phyloP scores from a whole-genome alignment of 1,140 invertebrate species.

The Nephila pilipes region DNA sequence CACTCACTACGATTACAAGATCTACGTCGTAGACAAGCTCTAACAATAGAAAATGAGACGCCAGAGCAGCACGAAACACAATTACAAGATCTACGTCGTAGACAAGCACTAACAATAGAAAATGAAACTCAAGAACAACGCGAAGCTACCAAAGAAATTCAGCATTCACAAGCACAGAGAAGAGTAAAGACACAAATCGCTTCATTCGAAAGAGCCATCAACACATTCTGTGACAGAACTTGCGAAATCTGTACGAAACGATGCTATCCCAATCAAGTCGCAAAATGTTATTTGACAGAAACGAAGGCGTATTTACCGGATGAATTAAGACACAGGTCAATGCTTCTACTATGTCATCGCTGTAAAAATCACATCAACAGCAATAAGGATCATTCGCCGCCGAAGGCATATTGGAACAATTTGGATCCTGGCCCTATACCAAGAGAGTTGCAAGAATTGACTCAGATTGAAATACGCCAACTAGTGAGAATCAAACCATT shows the following conservation, averaged over 20 bases:
- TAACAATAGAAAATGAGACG: too few species aligned
- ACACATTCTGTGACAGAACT: not conserved
- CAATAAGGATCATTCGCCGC: not conserved
- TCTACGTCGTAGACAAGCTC: too few species aligned
- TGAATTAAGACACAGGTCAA: not conserved
- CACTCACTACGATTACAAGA: too few species aligned
- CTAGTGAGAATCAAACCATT: conserved; percentile 61
- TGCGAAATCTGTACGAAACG: conserved; percentile 45
- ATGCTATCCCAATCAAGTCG: conserved; percentile 46
- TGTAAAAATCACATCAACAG: conserved; percentile 42
- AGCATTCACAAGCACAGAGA: too few species aligned
- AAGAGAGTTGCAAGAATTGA: conserved; percentile 19
- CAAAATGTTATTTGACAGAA: not conserved
- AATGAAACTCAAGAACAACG: too few species aligned
- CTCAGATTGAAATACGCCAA: conserved; percentile 50
- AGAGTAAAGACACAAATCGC: too few species aligned
- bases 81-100: too few species aligned
- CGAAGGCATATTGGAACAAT: conserved; percentile 64
- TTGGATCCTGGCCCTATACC: conserved; percentile 67
- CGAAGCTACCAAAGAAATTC: too few species aligned
- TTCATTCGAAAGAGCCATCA: not conserved
- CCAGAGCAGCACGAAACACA: too few species aligned
- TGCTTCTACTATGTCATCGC: conserved; percentile 1
- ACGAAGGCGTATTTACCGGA: not conserved
- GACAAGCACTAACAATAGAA: too few species aligned